Percentiles rank a stretch among this genome's conserved stretches.
Evolutionary conservation across 2,113 vertebrate species (phyloP).

Genomic region (Siniperca chuatsi): DNA sequence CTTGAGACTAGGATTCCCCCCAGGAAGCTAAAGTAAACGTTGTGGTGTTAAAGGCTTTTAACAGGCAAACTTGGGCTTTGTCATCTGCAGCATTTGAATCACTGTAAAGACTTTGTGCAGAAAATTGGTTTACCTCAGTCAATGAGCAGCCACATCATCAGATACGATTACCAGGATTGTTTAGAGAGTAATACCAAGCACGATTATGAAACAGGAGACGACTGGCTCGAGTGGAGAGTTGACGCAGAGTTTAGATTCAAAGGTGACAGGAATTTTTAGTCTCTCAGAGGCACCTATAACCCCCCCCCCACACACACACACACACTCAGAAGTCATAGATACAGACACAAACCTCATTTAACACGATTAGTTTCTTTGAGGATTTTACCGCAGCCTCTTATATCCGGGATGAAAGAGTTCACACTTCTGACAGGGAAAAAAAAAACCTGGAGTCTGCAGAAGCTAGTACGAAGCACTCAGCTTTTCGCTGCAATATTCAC

Average conservation of each 20-base stretch:
- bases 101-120: constrained; percentile 57
- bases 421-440: constrained; percentile 62
- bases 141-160: constrained; percentile 60
- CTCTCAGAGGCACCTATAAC: constrained; percentile 45
- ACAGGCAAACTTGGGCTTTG: constrained; percentile 69
- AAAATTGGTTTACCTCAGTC: constrained; percentile 67
- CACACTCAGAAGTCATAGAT: constrained; percentile 67
- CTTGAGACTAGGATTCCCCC: constrained; percentile 66
- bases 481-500: constrained; percentile 71
- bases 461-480: constrained; percentile 53
- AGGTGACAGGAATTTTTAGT: constrained; percentile 55
- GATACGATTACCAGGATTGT: constrained; percentile 56
- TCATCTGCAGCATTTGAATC: constrained; percentile 62
- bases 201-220: constrained; percentile 34
- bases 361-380: constrained; percentile 80
- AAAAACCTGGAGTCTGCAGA: constrained; percentile 63
- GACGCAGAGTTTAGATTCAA: constrained; percentile 48
- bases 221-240: constrained; percentile 35
- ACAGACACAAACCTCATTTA: constrained; percentile 76
- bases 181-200: constrained; percentile 30
- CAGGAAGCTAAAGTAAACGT: constrained; percentile 76
- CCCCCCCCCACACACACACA: constrained; percentile 25
- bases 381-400: constrained; percentile 76
- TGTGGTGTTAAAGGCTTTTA: constrained; percentile 76
- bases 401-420: constrained; percentile 75